phyloP scores from a whole-genome alignment of 2,888 invertebrate genomes.

The Sialis lutaria region DNA sequence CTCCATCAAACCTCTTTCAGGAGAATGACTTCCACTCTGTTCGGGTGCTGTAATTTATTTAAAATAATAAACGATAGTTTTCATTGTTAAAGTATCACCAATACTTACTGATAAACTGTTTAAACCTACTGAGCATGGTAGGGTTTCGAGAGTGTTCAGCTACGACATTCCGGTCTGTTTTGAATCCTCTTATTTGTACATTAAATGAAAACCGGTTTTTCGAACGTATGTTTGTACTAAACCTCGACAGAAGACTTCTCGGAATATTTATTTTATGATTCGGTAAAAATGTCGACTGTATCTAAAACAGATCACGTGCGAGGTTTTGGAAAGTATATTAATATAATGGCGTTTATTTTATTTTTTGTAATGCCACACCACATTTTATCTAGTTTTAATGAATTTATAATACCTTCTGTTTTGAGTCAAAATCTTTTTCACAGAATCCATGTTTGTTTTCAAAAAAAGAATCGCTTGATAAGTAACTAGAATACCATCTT shows the following conservation, averaged over 20 bases:
- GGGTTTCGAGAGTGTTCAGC: constrained; percentile 58
- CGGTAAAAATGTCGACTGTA: constrained; percentile 7
- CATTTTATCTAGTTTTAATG: too few species aligned
- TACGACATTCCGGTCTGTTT: constrained; percentile 55
- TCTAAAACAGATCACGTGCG: too few species aligned
- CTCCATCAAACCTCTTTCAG: background rate
- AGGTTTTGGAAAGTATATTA: too few species aligned
- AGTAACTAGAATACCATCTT: constrained; percentile 22
- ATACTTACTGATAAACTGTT: constrained; percentile 29
- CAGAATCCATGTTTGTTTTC: constrained; percentile 28
- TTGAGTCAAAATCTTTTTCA: constrained; percentile 15
- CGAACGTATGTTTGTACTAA: constrained; percentile 16
- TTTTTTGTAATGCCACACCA: too few species aligned
- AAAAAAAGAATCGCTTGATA: constrained; percentile 24
- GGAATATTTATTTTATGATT: constrained; percentile 15
- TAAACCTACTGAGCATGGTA: constrained; percentile 44
- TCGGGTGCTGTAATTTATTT: background rate
- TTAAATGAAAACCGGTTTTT: constrained; percentile 21
- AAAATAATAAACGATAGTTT: background rate
- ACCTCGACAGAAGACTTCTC: constrained; percentile 18
- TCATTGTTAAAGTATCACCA: background rate
- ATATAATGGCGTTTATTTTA: too few species aligned
- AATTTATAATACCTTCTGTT: too few species aligned
- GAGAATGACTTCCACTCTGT: background rate
- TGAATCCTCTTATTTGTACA: constrained; percentile 54